phyloP scores from a whole-genome alignment of 1,140 invertebrate genomes.

The Sinonovacula constricta region DNA sequence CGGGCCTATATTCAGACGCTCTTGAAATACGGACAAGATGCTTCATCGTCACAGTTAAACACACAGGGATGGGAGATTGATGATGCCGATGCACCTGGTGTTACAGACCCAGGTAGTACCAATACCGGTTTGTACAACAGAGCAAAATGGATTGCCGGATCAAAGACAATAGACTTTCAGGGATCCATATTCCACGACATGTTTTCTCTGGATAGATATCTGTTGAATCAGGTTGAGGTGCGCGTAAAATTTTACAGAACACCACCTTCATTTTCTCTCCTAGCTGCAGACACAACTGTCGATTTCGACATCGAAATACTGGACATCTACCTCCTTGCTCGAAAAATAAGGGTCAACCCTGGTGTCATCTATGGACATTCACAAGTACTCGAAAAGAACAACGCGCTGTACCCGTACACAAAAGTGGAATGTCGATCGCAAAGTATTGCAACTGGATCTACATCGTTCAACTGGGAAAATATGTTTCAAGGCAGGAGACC shows the following conservation, averaged over 20 bases:
- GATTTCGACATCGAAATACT: background rate
- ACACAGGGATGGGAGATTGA: background rate
- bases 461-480: background rate
- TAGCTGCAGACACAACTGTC: background rate
- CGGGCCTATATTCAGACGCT: background rate
- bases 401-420: background rate
- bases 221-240: background rate
- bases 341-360: conserved; percentile 1
- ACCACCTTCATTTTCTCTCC: background rate
- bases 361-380: background rate
- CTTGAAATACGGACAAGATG: background rate
- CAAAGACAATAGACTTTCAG: background rate
- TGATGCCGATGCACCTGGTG: background rate
- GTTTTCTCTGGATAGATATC: background rate
- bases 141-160: background rate
- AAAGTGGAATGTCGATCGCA: conserved; percentile 4
- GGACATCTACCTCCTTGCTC: background rate
- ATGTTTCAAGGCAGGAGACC: too few species aligned
- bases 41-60: background rate
- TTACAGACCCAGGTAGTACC: background rate
- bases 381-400: background rate
- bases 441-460: background rate
- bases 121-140: background rate
- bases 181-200: background rate
- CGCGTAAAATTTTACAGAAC: background rate